Percentiles rank a stretch among this genome's conserved stretches.
phyloP scores from a whole-genome alignment of 2,797 vertebrate genomes.

The Labroides dimidiatus region DNA sequence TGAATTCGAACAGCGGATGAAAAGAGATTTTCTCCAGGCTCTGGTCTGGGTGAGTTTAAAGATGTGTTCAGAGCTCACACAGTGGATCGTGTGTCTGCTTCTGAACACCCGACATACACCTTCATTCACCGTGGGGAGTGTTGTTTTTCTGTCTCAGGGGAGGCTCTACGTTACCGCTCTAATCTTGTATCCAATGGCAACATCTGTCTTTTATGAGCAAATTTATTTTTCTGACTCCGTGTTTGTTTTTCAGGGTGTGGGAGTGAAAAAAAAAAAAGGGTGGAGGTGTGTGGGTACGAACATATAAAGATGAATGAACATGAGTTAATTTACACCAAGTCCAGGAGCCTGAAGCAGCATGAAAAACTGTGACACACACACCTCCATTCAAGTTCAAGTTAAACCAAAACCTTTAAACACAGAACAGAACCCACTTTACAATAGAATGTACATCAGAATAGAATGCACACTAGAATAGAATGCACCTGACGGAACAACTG shows the following conservation, averaged over 20 bases:
- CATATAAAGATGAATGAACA: neutral
- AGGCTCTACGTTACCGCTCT: conserved; percentile 46
- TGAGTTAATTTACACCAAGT: no score
- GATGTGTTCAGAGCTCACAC: conserved; percentile 47
- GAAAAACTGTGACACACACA: no score
- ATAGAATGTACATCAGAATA: no score
- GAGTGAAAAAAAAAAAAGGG: conserved; percentile 27
- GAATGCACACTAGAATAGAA: no score
- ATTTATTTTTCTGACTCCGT: conserved; percentile 65
- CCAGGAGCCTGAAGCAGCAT: no score
- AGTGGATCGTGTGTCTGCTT: conserved; percentile 64
- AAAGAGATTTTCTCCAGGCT: conserved; percentile 33
- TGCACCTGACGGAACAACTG: no score
- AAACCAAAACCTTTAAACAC: no score
- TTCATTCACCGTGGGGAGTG: conserved; percentile 58
- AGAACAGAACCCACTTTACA: no score
- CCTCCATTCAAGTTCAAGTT: no score
- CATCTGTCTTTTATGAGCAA: conserved; percentile 73
- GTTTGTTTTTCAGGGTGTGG: conserved; percentile 51
- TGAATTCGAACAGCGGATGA: neutral
- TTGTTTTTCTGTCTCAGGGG: conserved; percentile 67
- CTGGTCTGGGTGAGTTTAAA: conserved; percentile 23
- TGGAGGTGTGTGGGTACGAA: conserved; percentile 40
- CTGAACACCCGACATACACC: conserved; percentile 66
- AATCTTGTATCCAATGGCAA: conserved; percentile 67